Evolutionary conservation across 2,888 invertebrate genomes (phyloP).

Genomic region (Orchestes rusci): DNA sequence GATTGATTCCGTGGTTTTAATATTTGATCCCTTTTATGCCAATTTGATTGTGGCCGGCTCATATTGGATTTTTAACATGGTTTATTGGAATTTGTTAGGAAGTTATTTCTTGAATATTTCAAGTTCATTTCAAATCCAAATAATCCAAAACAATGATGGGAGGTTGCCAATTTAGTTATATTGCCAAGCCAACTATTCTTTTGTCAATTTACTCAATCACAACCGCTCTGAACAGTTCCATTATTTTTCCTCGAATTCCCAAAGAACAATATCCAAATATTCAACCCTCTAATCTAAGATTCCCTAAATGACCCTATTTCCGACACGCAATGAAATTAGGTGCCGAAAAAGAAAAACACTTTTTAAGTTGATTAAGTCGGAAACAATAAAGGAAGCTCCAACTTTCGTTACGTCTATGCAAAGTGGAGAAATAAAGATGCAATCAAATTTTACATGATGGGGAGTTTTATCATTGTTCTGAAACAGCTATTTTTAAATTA

Average conservation of each 20-base stretch:
- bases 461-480: slow-evolving; percentile 10
- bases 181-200: too few species aligned
- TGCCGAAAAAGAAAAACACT: slow-evolving; percentile 28
- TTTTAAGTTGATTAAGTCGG: slow-evolving; percentile 37
- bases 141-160: too few species aligned
- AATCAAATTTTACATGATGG: slow-evolving; percentile 12
- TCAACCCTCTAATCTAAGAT: too few species aligned
- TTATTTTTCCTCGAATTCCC: too few species aligned
- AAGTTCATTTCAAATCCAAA: too few species aligned
- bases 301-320: slow-evolving; percentile 20
- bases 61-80: background rate
- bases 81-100: too few species aligned
- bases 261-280: too few species aligned
- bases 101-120: too few species aligned
- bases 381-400: slow-evolving; percentile 36
- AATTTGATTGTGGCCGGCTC: background rate
- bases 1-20: slow-evolving; percentile 37
- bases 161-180: too few species aligned
- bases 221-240: too few species aligned
- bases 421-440: slow-evolving; percentile 10
- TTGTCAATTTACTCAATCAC: too few species aligned
- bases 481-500: slow-evolving; percentile 13
- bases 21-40: slow-evolving; percentile 34
- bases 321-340: slow-evolving; percentile 32
- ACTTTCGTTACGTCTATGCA: slow-evolving; percentile 32